Conservation (phyloP, 2,113 vertebrate species). For the Spea multiplicata region DNA sequence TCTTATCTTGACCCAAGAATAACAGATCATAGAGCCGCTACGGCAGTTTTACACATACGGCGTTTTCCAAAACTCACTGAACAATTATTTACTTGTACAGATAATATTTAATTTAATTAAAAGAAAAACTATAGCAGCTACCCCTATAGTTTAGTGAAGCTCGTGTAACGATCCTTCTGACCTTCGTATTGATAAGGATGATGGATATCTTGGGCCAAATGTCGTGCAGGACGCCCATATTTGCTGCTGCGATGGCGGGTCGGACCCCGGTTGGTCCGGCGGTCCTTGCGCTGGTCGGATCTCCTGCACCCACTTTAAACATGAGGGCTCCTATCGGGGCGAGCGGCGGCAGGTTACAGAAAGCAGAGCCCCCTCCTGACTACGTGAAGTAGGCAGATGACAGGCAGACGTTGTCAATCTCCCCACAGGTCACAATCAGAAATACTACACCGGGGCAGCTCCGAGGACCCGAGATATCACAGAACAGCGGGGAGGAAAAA, state of each 20-base stretch:
- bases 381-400: slow-evolving; percentile 69
- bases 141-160: too few relatives aligned
- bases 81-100: too few relatives aligned
- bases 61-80: too few relatives aligned
- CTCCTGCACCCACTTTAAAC: slow-evolving; percentile 49
- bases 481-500: background rate
- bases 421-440: slow-evolving; percentile 62
- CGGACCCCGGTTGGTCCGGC: slow-evolving; percentile 51
- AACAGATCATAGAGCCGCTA: too few relatives aligned
- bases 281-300: slow-evolving; percentile 50
- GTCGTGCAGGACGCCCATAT: background rate
- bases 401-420: slow-evolving; percentile 64
- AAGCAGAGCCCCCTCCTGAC: slow-evolving; percentile 61
- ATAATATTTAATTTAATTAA: too few relatives aligned
- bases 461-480: background rate
- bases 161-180: background rate
- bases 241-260: background rate
- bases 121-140: too few relatives aligned
- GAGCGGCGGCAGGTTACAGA: slow-evolving; percentile 62
- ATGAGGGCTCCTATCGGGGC: slow-evolving; percentile 60
- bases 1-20: too few relatives aligned
- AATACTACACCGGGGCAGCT: slow-evolving; percentile 50
- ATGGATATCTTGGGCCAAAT: background rate
- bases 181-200: background rate
- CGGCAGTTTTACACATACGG: too few relatives aligned